phyloP scores from a whole-genome alignment of 2,888 invertebrate genomes.

The Hoplodrina ambigua region DNA sequence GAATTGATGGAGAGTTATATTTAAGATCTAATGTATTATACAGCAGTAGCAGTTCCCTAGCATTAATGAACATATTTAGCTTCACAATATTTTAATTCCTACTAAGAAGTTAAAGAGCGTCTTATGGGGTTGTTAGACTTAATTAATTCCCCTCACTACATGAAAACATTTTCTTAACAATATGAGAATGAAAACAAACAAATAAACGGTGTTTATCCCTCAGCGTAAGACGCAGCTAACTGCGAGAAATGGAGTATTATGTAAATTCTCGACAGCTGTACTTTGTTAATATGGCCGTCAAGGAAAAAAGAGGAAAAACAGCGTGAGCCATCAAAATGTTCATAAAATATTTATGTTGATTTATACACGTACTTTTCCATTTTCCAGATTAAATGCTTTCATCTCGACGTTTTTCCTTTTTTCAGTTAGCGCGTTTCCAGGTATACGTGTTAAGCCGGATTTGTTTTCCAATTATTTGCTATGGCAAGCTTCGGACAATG shows the following conservation, averaged over 20 bases:
- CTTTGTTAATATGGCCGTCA: constrained; percentile 43
- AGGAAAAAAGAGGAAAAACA: constrained; percentile 44
- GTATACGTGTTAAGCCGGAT: not conserved
- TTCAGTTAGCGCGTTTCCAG: not conserved
- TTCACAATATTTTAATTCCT: not conserved
- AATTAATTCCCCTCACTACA: constrained; percentile 9
- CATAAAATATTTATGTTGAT: constrained; percentile 53
- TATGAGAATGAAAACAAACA: constrained; percentile 43
- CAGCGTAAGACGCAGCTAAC: constrained; percentile 27
- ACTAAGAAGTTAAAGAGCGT: not conserved
- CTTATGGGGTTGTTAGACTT: not conserved
- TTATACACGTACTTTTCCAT: constrained; percentile 37
- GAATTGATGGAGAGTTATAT: too few species aligned
- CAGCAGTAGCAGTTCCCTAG: too few species aligned
- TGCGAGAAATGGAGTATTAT: constrained; percentile 47
- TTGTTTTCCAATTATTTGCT: constrained; percentile 17
- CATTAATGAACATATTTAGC: not conserved
- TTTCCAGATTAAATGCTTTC: constrained; percentile 35
- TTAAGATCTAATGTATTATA: too few species aligned
- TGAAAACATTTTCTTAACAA: constrained; percentile 26
- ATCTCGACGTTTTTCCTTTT: constrained; percentile 4
- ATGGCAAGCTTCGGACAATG: not conserved
- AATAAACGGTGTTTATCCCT: constrained; percentile 41
- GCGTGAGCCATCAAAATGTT: constrained; percentile 30
- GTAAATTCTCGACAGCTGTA: constrained; percentile 52